Evolutionary conservation across 2,888 invertebrate species (phyloP), one percentile per base, ranked within the genome.

Genomic region (Nephrotoma flavescens): DNA sequence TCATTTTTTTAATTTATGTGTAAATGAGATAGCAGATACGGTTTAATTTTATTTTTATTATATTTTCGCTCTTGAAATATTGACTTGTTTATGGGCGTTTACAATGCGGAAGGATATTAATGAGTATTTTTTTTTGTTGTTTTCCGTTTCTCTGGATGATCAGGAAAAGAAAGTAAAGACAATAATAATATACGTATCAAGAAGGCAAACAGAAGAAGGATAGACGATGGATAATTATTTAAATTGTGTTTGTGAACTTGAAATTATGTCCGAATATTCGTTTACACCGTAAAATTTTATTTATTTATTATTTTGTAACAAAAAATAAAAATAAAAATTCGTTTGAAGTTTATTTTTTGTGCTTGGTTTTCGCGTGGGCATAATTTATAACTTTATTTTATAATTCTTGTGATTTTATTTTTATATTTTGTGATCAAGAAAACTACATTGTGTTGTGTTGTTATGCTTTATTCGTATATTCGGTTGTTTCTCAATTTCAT

Each of bases 51-150:
- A 84, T 84, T 84, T 42, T 84, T 42, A 41, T 42, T 42, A 84
- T 84, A 84, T 45, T 86, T 86, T 86, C 42, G 86, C 57, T 86
- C 86, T 86, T 87, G 86, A 87, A 87, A 87, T 88, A 89, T 89
- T 88, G 89, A 89, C 90, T 91, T 91, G 90, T 91, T 91, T 91
- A 91, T 91, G 91, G 91, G 91, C 90, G 90, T 90, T 90, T 89
- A 90, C 91, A 89, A 89, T 89, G 88, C 89, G 88, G 86, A 87
- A 87, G 87, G 88, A 88, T 88, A 89, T 89, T 88, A 88, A 88
- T 88, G 88, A 88, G 47, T 87, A 42, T 19, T 71, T 83, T 86
- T 45, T 71, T 71, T 31, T 52, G 31, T 15, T 52, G 15, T 52
- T 71, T 71, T 71, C 71, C 71, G 71, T 71, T 71, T 71, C 71